phyloP scores from a whole-genome alignment of 1,140 invertebrate species.

The Ostrea edulis region DNA sequence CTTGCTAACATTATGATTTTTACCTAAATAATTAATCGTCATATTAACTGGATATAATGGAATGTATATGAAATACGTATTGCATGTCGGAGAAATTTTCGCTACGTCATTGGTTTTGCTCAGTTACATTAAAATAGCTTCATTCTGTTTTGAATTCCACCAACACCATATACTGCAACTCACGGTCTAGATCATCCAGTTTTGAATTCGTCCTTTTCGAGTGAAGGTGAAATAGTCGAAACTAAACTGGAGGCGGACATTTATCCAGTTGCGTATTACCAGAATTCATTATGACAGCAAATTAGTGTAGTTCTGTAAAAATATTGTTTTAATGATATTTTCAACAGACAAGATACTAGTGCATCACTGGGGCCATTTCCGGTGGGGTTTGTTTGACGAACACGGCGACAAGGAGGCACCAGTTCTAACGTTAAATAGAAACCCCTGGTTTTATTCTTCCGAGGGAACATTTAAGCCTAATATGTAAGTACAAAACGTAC shows the following conservation, averaged over 20 bases:
- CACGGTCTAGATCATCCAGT: too few species aligned
- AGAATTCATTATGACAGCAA: too few species aligned
- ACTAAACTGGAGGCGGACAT: too few species aligned
- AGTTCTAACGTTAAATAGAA: background rate
- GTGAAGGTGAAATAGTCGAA: too few species aligned
- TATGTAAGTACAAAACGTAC: constrained; percentile 54
- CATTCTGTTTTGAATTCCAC: background rate
- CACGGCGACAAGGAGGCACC: constrained; percentile 62
- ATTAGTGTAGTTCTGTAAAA: too few species aligned
- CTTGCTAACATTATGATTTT: too few species aligned
- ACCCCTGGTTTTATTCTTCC: constrained; percentile 62
- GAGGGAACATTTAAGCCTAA: constrained; percentile 63
- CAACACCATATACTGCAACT: too few species aligned
- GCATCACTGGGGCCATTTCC: constrained; percentile 72
- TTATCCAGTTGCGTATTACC: too few species aligned
- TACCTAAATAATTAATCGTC: too few species aligned
- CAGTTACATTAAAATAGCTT: background rate
- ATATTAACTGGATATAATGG: background rate
- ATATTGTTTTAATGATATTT: background rate
- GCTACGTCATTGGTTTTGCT: background rate
- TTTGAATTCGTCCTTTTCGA: too few species aligned
- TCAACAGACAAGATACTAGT: constrained; percentile 67
- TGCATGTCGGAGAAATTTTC: background rate
- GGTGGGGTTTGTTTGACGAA: constrained; percentile 73
- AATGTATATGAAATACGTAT: background rate